A percentile compares a stretch with the other conserved stretches of the same genome.
phyloP scores from a whole-genome alignment of 2,888 invertebrate species.

The Tachina grossa region DNA sequence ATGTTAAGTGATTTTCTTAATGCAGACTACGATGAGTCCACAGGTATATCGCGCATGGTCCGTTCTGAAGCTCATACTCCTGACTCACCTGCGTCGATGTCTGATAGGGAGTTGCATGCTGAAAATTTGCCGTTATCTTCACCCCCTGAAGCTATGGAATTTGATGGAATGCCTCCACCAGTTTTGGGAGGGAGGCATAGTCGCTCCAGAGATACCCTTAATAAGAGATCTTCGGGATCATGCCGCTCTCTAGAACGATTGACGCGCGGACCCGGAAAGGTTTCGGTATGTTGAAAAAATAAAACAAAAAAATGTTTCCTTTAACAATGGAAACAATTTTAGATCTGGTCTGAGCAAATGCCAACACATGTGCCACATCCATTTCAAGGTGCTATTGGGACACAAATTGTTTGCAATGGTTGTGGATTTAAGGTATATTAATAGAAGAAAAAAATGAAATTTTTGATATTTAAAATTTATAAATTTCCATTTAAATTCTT shows the following conservation, averaged over 20 bases:
- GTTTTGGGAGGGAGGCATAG: constrained; percentile 77
- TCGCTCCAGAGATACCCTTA: constrained; percentile 80
- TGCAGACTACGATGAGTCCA: constrained; percentile 82
- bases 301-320: neutral
- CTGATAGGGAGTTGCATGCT: constrained; percentile 78
- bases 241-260: constrained; percentile 84
- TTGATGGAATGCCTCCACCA: constrained; percentile 76
- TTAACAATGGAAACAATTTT: constrained; percentile 9
- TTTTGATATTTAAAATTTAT: neutral
- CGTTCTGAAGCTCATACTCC: constrained; percentile 82
- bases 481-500: neutral
- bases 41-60: constrained; percentile 80
- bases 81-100: constrained; percentile 82
- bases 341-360: constrained; percentile 83
- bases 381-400: constrained; percentile 89
- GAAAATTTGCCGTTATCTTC: constrained; percentile 58
- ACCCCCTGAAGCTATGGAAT: constrained; percentile 70
- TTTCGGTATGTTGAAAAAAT: constrained; percentile 76
- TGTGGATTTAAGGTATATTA: constrained; percentile 87
- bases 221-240: constrained; percentile 81
- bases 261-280: constrained; percentile 82
- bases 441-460: neutral
- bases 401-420: constrained; percentile 89
- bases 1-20: constrained; percentile 82
- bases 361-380: constrained; percentile 85